Conservation (phyloP, 2,888 invertebrate genomes). For the Sinhomidia bicolor region DNA sequence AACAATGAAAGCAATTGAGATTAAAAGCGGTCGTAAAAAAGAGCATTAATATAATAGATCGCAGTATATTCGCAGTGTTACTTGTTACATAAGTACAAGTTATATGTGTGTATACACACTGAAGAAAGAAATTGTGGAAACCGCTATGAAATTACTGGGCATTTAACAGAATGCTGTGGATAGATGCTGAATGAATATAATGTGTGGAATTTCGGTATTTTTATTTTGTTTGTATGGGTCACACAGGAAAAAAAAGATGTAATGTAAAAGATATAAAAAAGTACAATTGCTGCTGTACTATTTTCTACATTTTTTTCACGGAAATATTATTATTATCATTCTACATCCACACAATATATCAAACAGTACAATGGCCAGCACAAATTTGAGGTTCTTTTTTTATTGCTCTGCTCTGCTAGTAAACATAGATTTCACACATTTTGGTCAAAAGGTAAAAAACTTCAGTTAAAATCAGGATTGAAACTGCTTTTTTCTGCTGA, state of each 20-base stretch:
- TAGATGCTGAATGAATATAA: no score
- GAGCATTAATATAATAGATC: constrained; percentile 49
- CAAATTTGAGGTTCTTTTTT: constrained; percentile 35
- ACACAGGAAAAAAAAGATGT: background rate
- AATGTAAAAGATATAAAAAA: background rate
- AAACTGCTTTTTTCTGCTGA: background rate
- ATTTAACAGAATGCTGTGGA: constrained; percentile 4
- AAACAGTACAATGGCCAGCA: background rate
- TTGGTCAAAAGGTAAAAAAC: constrained; percentile 47
- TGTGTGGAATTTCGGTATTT: constrained; percentile 32
- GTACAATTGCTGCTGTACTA: background rate
- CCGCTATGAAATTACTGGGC: constrained; percentile 59
- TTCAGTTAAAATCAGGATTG: background rate
- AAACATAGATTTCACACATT: constrained; percentile 52
- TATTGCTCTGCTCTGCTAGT: constrained; percentile 15
- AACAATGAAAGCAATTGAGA: constrained; percentile 40
- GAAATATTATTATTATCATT: constrained; percentile 9
- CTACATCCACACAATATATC: background rate
- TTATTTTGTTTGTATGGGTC: constrained; percentile 16
- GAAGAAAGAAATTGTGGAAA: background rate
- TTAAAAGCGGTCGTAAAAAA: constrained; percentile 54
- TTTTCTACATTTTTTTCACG: background rate
- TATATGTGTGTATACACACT: background rate
- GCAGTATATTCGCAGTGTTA: no score
- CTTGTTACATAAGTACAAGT: background rate